phyloP scores from a whole-genome alignment of 1,140 invertebrate genomes.

The Sitodiplosis mosellana region DNA sequence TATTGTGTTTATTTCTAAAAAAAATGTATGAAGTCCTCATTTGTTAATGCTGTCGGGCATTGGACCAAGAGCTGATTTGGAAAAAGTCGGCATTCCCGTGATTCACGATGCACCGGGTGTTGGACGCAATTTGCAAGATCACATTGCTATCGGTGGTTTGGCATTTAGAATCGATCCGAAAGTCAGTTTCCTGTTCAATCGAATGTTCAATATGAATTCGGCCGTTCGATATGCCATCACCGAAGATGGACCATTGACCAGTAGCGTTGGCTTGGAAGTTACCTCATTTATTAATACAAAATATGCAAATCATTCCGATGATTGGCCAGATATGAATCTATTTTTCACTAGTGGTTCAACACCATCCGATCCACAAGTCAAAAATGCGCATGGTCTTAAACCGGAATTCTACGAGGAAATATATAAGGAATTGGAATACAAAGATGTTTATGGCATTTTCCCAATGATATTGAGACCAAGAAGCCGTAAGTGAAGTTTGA shows the following conservation, averaged over 20 bases:
- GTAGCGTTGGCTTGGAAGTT: constrained; percentile 62
- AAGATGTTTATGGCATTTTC: constrained; percentile 58
- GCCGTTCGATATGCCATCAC: constrained; percentile 55
- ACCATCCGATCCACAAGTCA: constrained; percentile 53
- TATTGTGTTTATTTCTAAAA: too few species aligned
- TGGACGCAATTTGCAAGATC: constrained; percentile 68
- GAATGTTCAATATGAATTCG: constrained; percentile 57
- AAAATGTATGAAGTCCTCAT: too few species aligned
- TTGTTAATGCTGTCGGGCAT: constrained; percentile 59
- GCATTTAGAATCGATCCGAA: constrained; percentile 65
- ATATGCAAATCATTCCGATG: constrained; percentile 61
- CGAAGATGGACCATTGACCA: constrained; percentile 64
- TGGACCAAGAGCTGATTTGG: constrained; percentile 44
- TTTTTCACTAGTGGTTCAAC: constrained; percentile 65
- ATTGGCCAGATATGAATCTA: constrained; percentile 82
- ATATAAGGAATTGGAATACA: constrained; percentile 44
- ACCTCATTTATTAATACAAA: constrained; percentile 75
- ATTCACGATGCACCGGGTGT: constrained; percentile 53
- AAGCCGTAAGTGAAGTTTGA: too few species aligned
- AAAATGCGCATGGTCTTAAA: constrained; percentile 55
- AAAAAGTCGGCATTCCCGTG: constrained; percentile 40
- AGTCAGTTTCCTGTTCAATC: constrained; percentile 51
- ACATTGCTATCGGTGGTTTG: constrained; percentile 61
- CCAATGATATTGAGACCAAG: constrained; percentile 76
- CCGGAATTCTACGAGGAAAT: constrained; percentile 63